Evolutionary conservation across 1,140 invertebrate genomes (phyloP), one percentile per base, ranked within the genome.

Genomic region (Lepidurus arcticus): DNA sequence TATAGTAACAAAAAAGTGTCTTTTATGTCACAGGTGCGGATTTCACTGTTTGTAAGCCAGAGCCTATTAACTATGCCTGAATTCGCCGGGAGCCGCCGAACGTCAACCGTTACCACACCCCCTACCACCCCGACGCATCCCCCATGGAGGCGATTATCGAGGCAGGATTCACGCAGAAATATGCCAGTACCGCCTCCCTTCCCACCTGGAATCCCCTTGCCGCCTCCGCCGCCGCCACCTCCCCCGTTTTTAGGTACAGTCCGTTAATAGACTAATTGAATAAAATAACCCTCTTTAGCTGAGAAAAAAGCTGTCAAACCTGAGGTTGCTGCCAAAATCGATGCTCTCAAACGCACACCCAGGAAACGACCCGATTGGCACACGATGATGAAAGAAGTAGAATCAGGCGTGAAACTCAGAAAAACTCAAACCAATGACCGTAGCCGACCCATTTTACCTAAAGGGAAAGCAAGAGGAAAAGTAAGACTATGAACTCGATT

Each of bases 371-470:
- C 94, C 0, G 94, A 95, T 82, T 95, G 93, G 93, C 91, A 90
- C 16, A 88, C 91, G 79, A 92, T 95, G 90, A 93, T 95, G 91
- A 94, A 94, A 84, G 93, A 95, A 84, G 91, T 95, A 8, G 93
- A 94, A 83, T 87, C 26, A 24, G 79, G 88, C 80, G 91, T 92
- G 81, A 92, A 90, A 83, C 84, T 95, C 73, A 91, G 90, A 82
- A 91, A 94, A 82, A 92, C 94, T 26, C 87, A 91, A 81, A 94
- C 92, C 83, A 94, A 95, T 83, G 93, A 95, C 83, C 90, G 93
- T 85, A 89, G 88, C 79, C 86, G 86, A 53, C 89, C 89, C 21
- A 83, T 89, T 11, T 86, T 92, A 80, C 90, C 91, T 26, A 89
- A 90, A 83, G 88, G 88, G 76, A 91, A 91, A 74, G 87, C 86